phyloP scores from a whole-genome alignment of 2,797 vertebrate genomes.

The Xiphorhynchus erythropygius region DNA sequence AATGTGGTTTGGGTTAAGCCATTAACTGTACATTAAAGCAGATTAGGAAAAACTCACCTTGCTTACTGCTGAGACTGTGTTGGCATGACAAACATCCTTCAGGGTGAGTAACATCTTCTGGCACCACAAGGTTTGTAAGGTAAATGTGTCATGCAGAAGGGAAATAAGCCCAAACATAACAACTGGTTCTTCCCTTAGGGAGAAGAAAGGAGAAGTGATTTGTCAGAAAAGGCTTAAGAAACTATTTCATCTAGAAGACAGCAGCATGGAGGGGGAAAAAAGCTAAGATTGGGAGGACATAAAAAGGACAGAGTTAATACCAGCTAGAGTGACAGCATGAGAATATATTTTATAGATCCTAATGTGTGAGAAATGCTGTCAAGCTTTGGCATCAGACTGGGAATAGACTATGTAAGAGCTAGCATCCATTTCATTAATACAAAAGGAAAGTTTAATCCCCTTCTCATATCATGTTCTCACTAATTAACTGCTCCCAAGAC shows the following conservation, averaged over 20 bases:
- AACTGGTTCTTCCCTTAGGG: background rate
- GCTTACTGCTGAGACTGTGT: background rate
- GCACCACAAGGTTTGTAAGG: background rate
- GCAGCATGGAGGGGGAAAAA: background rate
- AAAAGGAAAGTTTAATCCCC: background rate
- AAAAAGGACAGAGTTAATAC: background rate
- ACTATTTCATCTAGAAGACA: background rate
- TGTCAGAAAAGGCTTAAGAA: background rate
- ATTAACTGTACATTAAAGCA: background rate
- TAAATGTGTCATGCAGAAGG: background rate
- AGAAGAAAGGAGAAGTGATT: background rate
- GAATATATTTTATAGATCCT: background rate
- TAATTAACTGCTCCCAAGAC: background rate
- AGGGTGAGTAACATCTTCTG: background rate
- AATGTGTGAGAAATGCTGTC: background rate
- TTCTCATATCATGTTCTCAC: background rate
- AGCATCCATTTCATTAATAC: background rate
- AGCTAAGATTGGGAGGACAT: background rate
- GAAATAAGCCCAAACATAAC: background rate
- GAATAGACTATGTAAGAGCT: background rate
- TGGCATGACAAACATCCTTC: background rate
- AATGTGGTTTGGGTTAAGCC: accelerated
- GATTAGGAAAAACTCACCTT: background rate
- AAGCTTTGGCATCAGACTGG: background rate
- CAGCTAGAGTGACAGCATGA: background rate